phyloP scores from a whole-genome alignment of 2,113 vertebrate species.

The Proteles cristata region DNA sequence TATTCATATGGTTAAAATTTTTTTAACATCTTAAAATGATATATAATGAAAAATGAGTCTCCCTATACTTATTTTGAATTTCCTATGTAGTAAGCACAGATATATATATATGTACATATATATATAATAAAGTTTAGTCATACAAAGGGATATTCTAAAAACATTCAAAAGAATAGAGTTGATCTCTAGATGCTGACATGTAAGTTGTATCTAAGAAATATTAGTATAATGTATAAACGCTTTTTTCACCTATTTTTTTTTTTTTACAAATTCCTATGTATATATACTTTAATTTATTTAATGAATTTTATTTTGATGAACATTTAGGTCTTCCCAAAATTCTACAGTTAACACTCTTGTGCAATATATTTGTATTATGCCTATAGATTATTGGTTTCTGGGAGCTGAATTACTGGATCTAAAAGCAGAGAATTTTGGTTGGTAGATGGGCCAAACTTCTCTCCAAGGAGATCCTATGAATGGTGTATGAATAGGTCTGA shows the following conservation, averaged over 20 bases:
- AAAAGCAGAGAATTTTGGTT: not conserved
- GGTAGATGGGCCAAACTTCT: not conserved
- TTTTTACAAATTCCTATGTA: not conserved
- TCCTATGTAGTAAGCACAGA: not conserved
- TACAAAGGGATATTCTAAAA: not conserved
- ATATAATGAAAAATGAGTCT: not conserved
- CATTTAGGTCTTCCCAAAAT: not conserved
- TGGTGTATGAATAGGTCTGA: not conserved
- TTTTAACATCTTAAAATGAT: not conserved
- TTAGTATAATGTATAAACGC: not conserved
- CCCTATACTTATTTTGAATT: not conserved
- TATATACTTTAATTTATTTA: not conserved
- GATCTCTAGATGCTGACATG: not conserved
- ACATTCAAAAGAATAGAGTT: not conserved
- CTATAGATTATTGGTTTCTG: not conserved
- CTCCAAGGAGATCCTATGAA: not conserved
- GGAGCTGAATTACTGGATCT: not conserved
- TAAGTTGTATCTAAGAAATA: not conserved
- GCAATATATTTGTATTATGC: not conserved
- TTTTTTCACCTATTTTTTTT: not conserved
- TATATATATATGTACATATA: not conserved
- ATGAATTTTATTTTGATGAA: not conserved
- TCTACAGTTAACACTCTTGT: not conserved
- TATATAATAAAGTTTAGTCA: not conserved
- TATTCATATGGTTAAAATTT: not conserved